Conservation (phyloP, 2,888 invertebrate species). For the Chloroclysta siterata region DNA sequence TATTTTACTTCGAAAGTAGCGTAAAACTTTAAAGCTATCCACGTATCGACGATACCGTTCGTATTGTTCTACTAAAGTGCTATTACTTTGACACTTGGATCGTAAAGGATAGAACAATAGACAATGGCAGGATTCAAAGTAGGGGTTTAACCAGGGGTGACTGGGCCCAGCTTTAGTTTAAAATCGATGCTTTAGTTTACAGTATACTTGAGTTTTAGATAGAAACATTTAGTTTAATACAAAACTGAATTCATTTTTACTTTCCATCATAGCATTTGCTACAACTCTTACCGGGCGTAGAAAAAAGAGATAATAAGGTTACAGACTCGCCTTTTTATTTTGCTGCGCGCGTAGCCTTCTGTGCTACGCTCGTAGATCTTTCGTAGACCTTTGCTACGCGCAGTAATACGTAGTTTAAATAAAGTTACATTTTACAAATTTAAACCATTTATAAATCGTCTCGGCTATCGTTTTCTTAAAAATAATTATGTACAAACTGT, state of each 20-base stretch:
- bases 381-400: slow-evolving; percentile 1
- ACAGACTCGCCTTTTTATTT: too few relatives aligned
- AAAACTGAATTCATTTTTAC: too few relatives aligned
- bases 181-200: background rate
- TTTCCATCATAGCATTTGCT: too few relatives aligned
- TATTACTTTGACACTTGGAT: slow-evolving; percentile 20
- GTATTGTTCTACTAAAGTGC: slow-evolving; percentile 27
- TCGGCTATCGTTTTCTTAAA: too few relatives aligned
- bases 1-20: slow-evolving; percentile 6
- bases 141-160: slow-evolving; percentile 1
- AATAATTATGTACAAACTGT: too few relatives aligned
- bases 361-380: background rate
- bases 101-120: slow-evolving; percentile 22
- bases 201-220: background rate
- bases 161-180: slow-evolving; percentile 11
- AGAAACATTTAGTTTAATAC: background rate
- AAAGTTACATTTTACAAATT: background rate
- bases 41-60: slow-evolving; percentile 12
- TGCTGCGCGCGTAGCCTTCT: too few relatives aligned
- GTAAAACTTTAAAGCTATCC: slow-evolving; percentile 25
- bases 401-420: background rate
- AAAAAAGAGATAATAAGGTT: too few relatives aligned
- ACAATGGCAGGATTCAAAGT: slow-evolving; percentile 14
- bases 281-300: too few relatives aligned
- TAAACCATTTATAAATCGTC: background rate